Conservation (phyloP, 2,113 vertebrate genomes). For the Dendropsophus ebraccatus region DNA sequence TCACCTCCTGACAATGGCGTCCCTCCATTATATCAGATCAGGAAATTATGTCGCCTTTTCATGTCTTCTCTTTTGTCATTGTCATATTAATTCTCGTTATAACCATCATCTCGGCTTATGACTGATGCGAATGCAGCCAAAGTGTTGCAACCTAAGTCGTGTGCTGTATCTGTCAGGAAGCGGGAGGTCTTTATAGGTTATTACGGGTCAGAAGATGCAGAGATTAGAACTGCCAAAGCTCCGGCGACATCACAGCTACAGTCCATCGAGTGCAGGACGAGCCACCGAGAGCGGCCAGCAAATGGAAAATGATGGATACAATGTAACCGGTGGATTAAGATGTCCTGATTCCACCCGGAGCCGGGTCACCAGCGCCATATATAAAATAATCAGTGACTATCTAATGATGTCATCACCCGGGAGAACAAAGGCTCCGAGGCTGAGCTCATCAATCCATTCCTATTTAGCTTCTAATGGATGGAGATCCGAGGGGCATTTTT, state of each 20-base stretch:
- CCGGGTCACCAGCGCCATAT: background rate
- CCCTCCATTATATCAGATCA: background rate
- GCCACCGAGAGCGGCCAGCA: background rate
- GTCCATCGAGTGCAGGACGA: background rate
- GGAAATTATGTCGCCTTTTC: background rate
- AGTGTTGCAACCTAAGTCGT: background rate
- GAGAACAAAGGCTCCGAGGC: constrained; percentile 19
- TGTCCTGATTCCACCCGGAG: background rate
- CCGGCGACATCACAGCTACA: background rate
- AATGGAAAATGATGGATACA: background rate
- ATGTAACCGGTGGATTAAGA: background rate
- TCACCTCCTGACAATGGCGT: background rate
- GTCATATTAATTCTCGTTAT: background rate
- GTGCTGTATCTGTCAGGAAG: background rate
- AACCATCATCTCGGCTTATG: background rate
- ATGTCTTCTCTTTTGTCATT: background rate
- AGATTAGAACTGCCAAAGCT: background rate
- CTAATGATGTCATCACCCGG: constrained; percentile 20
- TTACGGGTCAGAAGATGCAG: background rate
- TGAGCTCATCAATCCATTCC: constrained; percentile 39
- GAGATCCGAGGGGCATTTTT: constrained; percentile 16
- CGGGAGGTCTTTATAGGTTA: background rate
- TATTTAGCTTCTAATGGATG: constrained; percentile 21
- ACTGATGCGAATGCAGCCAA: background rate
- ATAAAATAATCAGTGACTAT: constrained; percentile 32